Evolutionary conservation across 2,797 vertebrate genomes (phyloP).

Genomic region (Prunella strophiata): DNA sequence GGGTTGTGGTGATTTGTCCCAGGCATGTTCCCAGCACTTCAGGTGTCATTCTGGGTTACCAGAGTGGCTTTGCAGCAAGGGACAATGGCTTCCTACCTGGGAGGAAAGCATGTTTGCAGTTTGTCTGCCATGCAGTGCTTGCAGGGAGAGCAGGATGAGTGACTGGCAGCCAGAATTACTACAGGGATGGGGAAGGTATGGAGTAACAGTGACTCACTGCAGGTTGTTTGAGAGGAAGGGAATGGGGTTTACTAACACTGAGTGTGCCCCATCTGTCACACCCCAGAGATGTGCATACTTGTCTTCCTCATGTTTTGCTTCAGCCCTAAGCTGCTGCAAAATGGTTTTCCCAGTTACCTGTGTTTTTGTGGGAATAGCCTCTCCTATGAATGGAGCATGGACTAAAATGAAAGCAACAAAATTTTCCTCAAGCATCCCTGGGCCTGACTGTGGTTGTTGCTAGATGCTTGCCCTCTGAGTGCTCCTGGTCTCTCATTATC

Average conservation of each 20-base stretch:
- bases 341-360: neutral
- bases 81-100: neutral
- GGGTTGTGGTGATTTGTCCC: neutral
- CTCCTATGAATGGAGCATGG: neutral
- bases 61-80: neutral
- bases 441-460: neutral
- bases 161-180: neutral
- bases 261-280: neutral
- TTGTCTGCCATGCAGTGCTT: neutral
- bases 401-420: neutral
- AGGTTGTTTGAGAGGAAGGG: neutral
- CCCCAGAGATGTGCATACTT: neutral
- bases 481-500: neutral
- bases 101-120: neutral
- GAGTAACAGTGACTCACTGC: conserved; percentile 28
- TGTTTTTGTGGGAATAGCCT: neutral
- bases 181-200: neutral
- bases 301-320: neutral
- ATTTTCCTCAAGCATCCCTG: neutral
- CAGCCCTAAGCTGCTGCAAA: neutral
- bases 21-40: neutral
- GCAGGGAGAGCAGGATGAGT: neutral
- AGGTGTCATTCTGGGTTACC: neutral
- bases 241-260: neutral
- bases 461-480: neutral